Conservation (phyloP, 1,140 invertebrate genomes). For the Drosophila novamexicana region DNA sequence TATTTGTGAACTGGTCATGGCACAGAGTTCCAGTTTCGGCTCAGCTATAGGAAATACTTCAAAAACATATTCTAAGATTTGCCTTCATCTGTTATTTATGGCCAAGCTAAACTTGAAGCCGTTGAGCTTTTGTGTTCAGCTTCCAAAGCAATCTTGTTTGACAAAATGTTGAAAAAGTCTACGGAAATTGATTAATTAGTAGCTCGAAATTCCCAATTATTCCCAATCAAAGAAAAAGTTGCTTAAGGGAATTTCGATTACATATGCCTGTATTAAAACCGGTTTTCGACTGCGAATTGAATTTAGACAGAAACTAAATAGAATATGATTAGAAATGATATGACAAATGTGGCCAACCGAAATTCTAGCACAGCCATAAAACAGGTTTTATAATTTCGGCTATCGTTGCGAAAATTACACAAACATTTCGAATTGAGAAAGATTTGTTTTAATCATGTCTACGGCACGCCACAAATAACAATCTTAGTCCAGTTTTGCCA, state of each 20-base stretch:
- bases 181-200: slow-evolving; percentile 18
- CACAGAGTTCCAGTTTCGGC: slow-evolving; percentile 1
- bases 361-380: slow-evolving; percentile 43
- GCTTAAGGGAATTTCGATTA: neutral
- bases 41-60: neutral
- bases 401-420: slow-evolving; percentile 55
- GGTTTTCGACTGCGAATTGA: too few relatives aligned
- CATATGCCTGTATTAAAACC: too few relatives aligned
- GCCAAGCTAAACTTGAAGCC: slow-evolving; percentile 1
- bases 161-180: neutral
- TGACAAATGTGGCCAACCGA: slow-evolving; percentile 12
- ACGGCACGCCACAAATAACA: slow-evolving; percentile 34
- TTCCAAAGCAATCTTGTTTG: neutral
- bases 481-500: slow-evolving; percentile 38
- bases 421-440: slow-evolving; percentile 49
- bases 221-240: slow-evolving; percentile 3
- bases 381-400: slow-evolving; percentile 59
- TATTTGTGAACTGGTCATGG: neutral
- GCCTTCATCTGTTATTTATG: neutral
- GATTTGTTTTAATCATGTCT: slow-evolving; percentile 52
- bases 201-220: slow-evolving; percentile 1
- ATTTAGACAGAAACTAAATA: neutral
- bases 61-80: neutral
- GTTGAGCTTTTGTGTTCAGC: slow-evolving; percentile 6
- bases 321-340: slow-evolving; percentile 9